Base-by-base conservation (phyloP, 2,113 vertebrate species). In the Dinomys branickii region DNA sequence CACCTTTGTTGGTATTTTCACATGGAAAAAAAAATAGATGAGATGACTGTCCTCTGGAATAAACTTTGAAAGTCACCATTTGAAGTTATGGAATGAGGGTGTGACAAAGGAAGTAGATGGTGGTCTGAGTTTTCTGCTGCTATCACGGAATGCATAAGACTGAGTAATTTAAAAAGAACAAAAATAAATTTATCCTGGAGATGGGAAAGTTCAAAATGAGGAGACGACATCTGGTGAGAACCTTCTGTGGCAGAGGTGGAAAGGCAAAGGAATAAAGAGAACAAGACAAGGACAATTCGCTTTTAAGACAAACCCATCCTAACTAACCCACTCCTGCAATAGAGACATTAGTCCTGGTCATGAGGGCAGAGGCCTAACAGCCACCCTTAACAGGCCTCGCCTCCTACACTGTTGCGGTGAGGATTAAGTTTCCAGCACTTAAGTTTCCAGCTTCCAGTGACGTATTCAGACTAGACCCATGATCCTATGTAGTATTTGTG, bases 1-100 rank as follows among this genome's bases (percentile, higher is more conserved):
- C 91, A 81, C 73, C 12, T 93, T 91, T 65, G 54, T 91, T 73
- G 54, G 35, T 90, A 7, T 88, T 84, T 94, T 88, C 58, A 5
- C 28, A 11, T 71, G 44, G 54, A 73, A 24, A 58, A 71, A 89
- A 50, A 67, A 73, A 78, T 58, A 69, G 52, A 67, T 82, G 59
- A 89, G 85, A 56, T 95, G 35, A 61, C n/a, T 56, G 3, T 92
- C 91, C 22, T 38, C 58, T 95, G 44, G 58, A 94, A 52, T 75
- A 91, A 93, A 85, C 1, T 44, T 22, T 78, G 35, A 89, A 77
- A 56, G 16, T 71, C 38, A 69, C 33, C 73, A 65, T 71, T 88
- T 41, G n/a, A 28, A 88, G 28, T 94, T 93, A 73, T 44, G 47
- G 56, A 85, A 41, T 59, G 54, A 86, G 13, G 35, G 24, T 11